Evolutionary conservation across 2,888 invertebrate genomes (phyloP).

Genomic region (Crocallis elinguaria): DNA sequence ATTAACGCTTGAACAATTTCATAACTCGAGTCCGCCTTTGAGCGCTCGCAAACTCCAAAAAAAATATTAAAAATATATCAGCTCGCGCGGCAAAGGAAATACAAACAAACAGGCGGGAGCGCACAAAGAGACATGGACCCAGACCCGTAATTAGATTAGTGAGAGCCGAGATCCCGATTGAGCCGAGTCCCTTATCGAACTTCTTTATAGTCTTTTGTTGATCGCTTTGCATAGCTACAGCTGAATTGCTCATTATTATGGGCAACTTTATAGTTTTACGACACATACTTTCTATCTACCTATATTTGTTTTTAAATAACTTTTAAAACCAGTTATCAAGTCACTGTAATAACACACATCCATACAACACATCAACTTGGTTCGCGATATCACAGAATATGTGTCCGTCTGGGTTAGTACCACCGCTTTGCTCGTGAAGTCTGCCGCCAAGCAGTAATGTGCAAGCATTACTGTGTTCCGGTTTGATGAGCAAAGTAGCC

Average conservation of each 20-base stretch:
- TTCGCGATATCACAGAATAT: too few relatives aligned
- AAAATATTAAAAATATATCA: constrained; percentile 71
- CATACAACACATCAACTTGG: too few relatives aligned
- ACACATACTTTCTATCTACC: too few relatives aligned
- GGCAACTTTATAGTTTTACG: background rate
- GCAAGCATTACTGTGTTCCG: too few relatives aligned
- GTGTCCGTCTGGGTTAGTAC: too few relatives aligned
- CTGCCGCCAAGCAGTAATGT: too few relatives aligned
- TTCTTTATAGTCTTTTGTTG: constrained; percentile 52
- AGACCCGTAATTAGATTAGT: constrained; percentile 75
- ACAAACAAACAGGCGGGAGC: constrained; percentile 60
- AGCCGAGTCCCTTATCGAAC: constrained; percentile 49
- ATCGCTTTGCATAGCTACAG: constrained; percentile 43
- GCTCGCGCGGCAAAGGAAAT: constrained; percentile 61
- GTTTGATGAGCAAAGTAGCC: too few relatives aligned
- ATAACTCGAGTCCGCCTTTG: constrained; percentile 81
- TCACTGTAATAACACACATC: too few relatives aligned
- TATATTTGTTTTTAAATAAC: too few relatives aligned
- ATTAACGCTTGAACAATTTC: constrained; percentile 83
- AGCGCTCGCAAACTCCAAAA: constrained; percentile 63
- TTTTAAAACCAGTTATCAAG: too few relatives aligned
- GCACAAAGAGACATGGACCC: constrained; percentile 59
- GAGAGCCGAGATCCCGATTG: constrained; percentile 51
- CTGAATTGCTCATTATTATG: constrained; percentile 8
- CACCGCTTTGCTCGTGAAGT: too few relatives aligned